These are phyloP conservation scores for Brachionus sp. DNA, from an alignment of 1,140 invertebrate genomes.

Conservation along the genomic window DNA sequence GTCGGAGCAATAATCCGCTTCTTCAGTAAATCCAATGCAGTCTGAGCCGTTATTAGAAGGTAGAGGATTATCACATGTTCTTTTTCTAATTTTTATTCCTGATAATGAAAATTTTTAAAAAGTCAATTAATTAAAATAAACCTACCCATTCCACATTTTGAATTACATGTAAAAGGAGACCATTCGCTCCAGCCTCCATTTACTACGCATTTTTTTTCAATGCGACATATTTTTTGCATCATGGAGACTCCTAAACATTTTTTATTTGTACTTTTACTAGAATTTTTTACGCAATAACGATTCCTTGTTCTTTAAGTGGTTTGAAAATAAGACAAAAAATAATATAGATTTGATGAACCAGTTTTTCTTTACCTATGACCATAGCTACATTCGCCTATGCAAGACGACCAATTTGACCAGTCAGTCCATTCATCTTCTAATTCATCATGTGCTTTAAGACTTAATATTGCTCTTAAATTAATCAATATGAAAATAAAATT, in stretches of 20 bases:
- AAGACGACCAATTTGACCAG: conserved; percentile 1
- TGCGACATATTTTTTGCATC: background rate
- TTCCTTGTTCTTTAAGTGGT: background rate
- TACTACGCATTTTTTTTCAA: background rate
- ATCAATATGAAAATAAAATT: background rate
- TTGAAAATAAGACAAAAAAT: background rate
- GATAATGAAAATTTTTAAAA: background rate
- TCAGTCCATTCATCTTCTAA: background rate
- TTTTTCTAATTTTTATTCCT: background rate
- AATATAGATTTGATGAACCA: background rate
- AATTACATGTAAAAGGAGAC: background rate
- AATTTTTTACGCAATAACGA: background rate
- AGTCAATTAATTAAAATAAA: background rate
- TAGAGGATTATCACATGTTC: background rate
- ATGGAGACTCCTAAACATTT: background rate
- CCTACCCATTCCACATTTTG: conserved; percentile 27
- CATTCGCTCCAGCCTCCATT: conserved; percentile 28
- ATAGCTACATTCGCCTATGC: background rate
- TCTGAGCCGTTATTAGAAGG: background rate
- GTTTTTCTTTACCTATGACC: background rate
- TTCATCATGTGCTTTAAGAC: background rate
- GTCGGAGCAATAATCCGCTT: background rate
- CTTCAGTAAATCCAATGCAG: background rate
- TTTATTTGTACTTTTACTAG: background rate
- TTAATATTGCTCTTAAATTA: background rate